Evolutionary conservation across 1,140 invertebrate species (phyloP).

Genomic region (Brachionus plicatilis): DNA sequence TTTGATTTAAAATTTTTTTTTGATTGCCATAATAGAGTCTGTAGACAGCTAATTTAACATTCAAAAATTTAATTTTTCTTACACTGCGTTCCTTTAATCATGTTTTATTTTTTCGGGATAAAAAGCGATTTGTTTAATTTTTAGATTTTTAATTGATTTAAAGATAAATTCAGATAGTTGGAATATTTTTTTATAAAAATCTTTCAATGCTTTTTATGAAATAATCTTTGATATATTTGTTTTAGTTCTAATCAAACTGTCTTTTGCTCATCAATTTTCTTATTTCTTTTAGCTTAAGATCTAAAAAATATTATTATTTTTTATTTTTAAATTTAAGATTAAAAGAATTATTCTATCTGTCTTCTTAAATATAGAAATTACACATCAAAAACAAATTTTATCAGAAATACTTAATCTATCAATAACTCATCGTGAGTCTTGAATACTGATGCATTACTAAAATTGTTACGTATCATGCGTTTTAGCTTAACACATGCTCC

Average conservation of each 20-base stretch:
- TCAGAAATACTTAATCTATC: neutral
- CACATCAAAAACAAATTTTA: neutral
- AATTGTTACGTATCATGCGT: neutral
- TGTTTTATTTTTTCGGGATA: neutral
- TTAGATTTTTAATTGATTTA: neutral
- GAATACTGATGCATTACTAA: neutral
- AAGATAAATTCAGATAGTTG: conserved; percentile 12
- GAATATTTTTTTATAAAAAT: neutral
- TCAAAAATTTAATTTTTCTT: neutral
- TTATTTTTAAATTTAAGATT: neutral
- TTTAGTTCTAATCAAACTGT: conserved; percentile 5
- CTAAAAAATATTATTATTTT: neutral
- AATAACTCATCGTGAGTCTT: neutral
- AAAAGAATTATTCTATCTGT: neutral
- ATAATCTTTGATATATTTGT: neutral
- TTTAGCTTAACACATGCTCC: neutral
- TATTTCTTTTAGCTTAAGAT: neutral
- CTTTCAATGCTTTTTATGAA: neutral
- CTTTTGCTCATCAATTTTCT: conserved; percentile 12
- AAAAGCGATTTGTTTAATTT: neutral
- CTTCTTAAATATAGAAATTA: neutral
- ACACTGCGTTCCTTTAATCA: neutral
- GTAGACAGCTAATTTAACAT: neutral
- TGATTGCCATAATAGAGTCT: neutral
- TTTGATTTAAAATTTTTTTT: neutral